phyloP scores from a whole-genome alignment of 2,113 vertebrate genomes.

The Clarias gariepinus region DNA sequence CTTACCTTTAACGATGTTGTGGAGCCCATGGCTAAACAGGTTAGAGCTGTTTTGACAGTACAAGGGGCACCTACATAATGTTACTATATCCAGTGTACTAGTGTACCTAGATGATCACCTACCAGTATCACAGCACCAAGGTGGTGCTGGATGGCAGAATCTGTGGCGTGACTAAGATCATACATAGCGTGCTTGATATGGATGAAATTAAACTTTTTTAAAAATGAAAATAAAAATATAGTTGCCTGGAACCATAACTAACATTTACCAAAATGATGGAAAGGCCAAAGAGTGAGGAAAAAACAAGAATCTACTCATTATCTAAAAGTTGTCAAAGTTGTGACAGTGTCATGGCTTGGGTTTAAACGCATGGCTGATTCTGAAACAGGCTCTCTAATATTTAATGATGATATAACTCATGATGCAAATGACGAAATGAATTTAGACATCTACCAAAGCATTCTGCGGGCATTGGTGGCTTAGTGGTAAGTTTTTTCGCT shows the following conservation, averaged over 20 bases:
- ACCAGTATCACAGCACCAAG: neutral
- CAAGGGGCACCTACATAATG: too few relatives aligned
- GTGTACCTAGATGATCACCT: neutral
- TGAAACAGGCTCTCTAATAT: neutral
- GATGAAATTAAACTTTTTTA: too few relatives aligned
- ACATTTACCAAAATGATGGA: neutral
- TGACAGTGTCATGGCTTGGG: neutral
- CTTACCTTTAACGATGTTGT: too few relatives aligned
- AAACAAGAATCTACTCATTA: neutral
- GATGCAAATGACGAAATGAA: neutral
- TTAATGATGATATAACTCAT: neutral
- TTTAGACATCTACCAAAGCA: neutral
- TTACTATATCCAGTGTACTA: too few relatives aligned
- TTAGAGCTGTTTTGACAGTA: too few relatives aligned
- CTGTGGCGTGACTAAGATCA: too few relatives aligned
- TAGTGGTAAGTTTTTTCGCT: too few relatives aligned
- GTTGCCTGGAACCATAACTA: neutral
- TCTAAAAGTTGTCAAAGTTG: neutral
- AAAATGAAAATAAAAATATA: too few relatives aligned
- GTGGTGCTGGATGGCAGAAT: neutral
- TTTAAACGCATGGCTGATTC: neutral
- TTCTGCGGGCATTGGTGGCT: neutral
- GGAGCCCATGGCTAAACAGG: too few relatives aligned
- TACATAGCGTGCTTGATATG: too few relatives aligned
- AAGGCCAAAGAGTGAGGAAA: neutral